These are phyloP conservation scores for Apamea sordens DNA, from an alignment of 2,888 invertebrate genomes.

Conservation along the genomic window DNA sequence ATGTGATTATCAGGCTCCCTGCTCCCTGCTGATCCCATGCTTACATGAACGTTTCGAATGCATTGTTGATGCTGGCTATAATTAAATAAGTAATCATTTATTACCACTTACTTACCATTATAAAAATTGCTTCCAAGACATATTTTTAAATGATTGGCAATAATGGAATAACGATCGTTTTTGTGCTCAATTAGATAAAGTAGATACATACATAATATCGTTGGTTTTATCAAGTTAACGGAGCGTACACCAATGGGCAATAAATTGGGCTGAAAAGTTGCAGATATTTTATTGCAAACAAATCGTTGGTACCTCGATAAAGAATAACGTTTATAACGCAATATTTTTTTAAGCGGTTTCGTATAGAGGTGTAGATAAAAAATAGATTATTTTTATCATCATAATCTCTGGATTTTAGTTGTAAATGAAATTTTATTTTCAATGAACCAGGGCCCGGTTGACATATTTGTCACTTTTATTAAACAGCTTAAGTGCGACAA, in stretches of 20 bases:
- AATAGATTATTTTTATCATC: neutral
- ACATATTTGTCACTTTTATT: no score
- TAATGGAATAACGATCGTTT: slow-evolving; percentile 13
- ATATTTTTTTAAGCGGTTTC: slow-evolving; percentile 5
- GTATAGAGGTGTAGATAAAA: neutral
- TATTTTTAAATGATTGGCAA: slow-evolving; percentile 2
- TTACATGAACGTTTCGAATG: slow-evolving; percentile 18
- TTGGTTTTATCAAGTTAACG: slow-evolving; percentile 26
- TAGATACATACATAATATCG: slow-evolving; percentile 20
- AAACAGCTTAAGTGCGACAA: no score
- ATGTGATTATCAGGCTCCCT: slow-evolving; percentile 38
- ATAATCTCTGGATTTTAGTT: neutral
- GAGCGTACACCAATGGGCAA: slow-evolving; percentile 6
- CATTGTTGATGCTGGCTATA: neutral
- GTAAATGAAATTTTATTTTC: slow-evolving; percentile 16
- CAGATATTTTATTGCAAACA: slow-evolving; percentile 34
- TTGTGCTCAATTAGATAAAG: slow-evolving; percentile 11
- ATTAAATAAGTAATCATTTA: neutral
- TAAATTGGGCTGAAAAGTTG: slow-evolving; percentile 33
- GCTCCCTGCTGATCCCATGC: slow-evolving; percentile 14
- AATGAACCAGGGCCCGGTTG: neutral
- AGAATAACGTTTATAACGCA: slow-evolving; percentile 14
- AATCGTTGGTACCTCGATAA: slow-evolving; percentile 28
- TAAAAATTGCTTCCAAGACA: neutral
- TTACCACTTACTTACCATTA: neutral